Base-by-base conservation (phyloP, 2,797 vertebrate genomes). In the Enoplosus armatus region DNA sequence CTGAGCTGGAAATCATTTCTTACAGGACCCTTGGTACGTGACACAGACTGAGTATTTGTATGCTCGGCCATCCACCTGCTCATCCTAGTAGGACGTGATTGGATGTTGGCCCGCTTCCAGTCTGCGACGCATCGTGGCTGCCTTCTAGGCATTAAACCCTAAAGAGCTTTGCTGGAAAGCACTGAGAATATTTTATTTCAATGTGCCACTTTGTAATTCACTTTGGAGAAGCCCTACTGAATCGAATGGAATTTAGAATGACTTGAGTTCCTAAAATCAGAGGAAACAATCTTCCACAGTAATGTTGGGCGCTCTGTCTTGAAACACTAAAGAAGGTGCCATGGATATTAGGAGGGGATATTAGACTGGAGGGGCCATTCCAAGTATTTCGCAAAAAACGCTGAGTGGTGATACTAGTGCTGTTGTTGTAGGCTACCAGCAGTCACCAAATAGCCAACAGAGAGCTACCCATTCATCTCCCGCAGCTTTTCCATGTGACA, bases 81-180 rank as follows among this genome's bases (percentile, higher is more conserved):
- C 84, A 66, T 87, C 86, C 82, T 72, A 4, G 72, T 60, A 45
- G 77, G 72, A 80, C 37, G 77, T 85, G 85, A 89, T 85, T 85
- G 84, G 82, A 83, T 82, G 80, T 41, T 88, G 89, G 91, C 85
- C 63, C 14, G 20, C 72, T 79, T 89, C 91, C 90, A 90, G 85
- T 11, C 58, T 48, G 82, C 82, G 88, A 89, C 55, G 72, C 85
- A 89, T 67, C 8, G 55, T 29, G 68, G 73, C 72, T 84, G 86
- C 81, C 89, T 92, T 89, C 89, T 47, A 86, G 87, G 85, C 87
- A 85, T 88, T 89, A 88, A 91, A 90, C 82, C 85, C 87, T 81
- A 84, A 92, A 93, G 89, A 93, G 93, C 86, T 92, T 90, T 86
- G 85, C 89, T 93, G 89, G 90, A 93, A 85, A 92, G 90, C 85